Percentiles rank a stretch among this genome's conserved stretches.
Conservation (phyloP, 1,140 invertebrate genomes). For the Solenopsis invicta region DNA sequence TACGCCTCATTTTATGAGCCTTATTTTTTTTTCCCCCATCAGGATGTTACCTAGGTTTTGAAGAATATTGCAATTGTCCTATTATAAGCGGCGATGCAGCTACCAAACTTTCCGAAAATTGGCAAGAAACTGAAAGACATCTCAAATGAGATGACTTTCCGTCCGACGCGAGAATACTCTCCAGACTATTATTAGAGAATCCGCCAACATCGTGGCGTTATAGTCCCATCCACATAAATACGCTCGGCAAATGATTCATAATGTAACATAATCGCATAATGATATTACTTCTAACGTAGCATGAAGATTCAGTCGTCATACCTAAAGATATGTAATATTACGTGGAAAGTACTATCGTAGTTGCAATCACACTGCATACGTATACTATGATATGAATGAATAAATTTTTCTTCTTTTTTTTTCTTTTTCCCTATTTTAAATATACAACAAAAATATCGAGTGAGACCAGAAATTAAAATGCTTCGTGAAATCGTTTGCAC, state of each 20-base stretch:
- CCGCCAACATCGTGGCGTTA: slow-evolving; percentile 69
- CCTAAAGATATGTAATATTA: slow-evolving; percentile 6
- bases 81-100: background rate
- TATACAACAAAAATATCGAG: background rate
- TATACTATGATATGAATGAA: background rate
- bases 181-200: slow-evolving; percentile 78
- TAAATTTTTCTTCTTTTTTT: background rate
- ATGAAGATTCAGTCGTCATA: background rate
- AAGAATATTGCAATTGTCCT: slow-evolving; percentile 21
- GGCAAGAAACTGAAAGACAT: slow-evolving; percentile 72
- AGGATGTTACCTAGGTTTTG: background rate
- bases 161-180: slow-evolving; percentile 68
- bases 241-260: slow-evolving; percentile 47
- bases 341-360: background rate
- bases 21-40: background rate
- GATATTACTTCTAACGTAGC: background rate
- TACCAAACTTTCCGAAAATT: slow-evolving; percentile 71
- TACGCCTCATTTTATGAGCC: background rate
- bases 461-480: background rate
- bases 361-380: background rate
- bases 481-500: background rate
- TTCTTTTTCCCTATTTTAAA: background rate
- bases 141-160: slow-evolving; percentile 62
- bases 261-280: slow-evolving; percentile 48
- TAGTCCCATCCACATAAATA: slow-evolving; percentile 36